phyloP scores from a whole-genome alignment of 2,113 vertebrate species.

The Leptobrachium leishanense region DNA sequence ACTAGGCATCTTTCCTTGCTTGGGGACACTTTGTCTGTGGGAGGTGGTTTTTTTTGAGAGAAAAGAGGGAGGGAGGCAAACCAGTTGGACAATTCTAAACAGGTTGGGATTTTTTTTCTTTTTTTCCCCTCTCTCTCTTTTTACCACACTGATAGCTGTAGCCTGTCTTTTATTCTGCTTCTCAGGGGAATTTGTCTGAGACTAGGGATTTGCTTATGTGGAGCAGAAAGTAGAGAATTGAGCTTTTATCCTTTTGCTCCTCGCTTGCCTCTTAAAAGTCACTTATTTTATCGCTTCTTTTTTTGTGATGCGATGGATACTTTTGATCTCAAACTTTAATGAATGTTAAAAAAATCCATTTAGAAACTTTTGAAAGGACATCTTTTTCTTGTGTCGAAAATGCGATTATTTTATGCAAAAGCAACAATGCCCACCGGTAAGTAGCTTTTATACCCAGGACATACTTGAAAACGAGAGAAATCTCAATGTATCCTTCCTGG shows the following conservation, averaged over 20 bases:
- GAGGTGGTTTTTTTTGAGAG: background rate
- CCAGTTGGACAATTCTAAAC: constrained; percentile 8
- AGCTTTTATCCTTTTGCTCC: background rate
- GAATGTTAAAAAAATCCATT: too few species aligned
- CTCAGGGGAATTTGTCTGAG: constrained; percentile 12
- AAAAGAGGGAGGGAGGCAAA: constrained; percentile 13
- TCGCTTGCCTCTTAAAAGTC: background rate
- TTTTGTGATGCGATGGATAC: background rate
- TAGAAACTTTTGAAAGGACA: background rate
- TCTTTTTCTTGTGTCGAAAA: background rate
- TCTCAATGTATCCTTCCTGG: too few species aligned
- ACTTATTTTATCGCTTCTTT: background rate
- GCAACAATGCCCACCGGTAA: constrained; percentile 54
- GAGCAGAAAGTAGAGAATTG: constrained; percentile 18
- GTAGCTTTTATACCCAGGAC: too few species aligned
- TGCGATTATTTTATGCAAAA: background rate
- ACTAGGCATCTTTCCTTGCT: constrained; percentile 37
- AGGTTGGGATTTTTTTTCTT: constrained; percentile 23
- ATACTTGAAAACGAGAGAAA: too few species aligned
- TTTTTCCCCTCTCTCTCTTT: background rate
- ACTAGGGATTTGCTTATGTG: background rate
- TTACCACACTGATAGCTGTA: background rate
- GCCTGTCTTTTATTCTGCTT: constrained; percentile 1
- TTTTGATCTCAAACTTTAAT: too few species aligned
- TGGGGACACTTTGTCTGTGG: constrained; percentile 22